Base-by-base conservation (phyloP, 2,797 vertebrate genomes). In the Merluccius polli region DNA sequence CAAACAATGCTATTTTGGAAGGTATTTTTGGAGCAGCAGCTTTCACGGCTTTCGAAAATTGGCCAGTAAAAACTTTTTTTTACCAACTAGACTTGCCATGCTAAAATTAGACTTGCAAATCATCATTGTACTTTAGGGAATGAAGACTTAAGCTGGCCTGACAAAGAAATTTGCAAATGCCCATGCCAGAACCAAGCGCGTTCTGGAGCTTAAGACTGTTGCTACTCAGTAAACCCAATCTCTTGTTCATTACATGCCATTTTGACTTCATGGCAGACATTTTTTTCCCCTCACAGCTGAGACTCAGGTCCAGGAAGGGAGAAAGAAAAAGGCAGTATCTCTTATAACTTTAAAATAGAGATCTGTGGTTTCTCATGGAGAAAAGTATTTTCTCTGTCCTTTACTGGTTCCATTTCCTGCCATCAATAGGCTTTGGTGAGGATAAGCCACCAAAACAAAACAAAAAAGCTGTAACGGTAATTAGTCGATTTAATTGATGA, bases 231-330 rank as follows among this genome's bases (percentile, higher is more conserved):
- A 77, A 76, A 82, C 78, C 76, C 68, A 76, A 41, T 70, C 0
- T 33, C 69, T 38, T 68, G 65, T 73, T 79, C 21, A 73, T 79
- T 85, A 78, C 74, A 75, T 81, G 31, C 73, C 82, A 76, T 77
- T 16, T 81, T 68, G 48, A 52, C 48, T 52, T n/a, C 7, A n/a
- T 48, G 44, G 44, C 44, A 48, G 44, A 48, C 44, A 48, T 48
- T 4, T 13, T 15, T 13, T 13, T 13, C 41, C 41, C 13, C 16
- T 13, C 1, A 13, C n/a, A 8, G 21, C 18, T 52, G 7, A 0
- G 21, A 48, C 15, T 18, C 41, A 16, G 41, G 16, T 48, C 41
- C 41, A 48, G 41, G 48, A 52, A 52, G 48, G 48, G 38, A 11
- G 38, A 21, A 48, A 21, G 15, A 4, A 52, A 18, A 44, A 44